Evolutionary conservation across 2,797 vertebrate species (phyloP).

Genomic region (Hephaestus fuliginosus): DNA sequence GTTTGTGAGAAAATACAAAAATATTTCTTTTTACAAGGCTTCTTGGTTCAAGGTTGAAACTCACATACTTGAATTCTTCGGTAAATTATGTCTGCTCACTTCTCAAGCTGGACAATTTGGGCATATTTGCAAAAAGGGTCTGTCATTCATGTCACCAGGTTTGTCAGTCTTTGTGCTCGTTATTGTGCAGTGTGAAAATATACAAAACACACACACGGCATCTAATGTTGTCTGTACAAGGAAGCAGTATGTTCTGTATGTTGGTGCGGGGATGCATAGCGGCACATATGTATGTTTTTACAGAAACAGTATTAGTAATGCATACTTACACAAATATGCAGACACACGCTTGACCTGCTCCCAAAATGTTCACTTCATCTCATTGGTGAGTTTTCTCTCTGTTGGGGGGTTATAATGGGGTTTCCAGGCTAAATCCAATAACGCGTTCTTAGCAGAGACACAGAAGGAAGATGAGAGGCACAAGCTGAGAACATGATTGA

Average conservation of each 20-base stretch:
- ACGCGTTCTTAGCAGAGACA: constrained; percentile 56
- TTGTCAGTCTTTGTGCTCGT: not conserved
- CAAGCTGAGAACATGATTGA: not conserved
- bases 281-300: not conserved
- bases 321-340: not conserved
- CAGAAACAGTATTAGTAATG: not conserved
- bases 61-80: not conserved
- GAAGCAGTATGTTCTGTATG: not conserved
- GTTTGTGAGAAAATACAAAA: not conserved
- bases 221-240: not conserved
- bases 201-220: not conserved
- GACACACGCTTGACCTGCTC: constrained; percentile 21
- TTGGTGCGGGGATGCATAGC: not conserved
- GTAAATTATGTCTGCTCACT: not conserved
- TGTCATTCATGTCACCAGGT: not conserved
- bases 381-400: constrained; percentile 40
- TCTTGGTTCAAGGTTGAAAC: too few relatives aligned
- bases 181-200: not conserved
- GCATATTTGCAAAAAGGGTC: not conserved
- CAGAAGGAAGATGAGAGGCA: not conserved
- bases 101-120: not conserved
- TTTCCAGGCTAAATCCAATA: constrained; percentile 73
- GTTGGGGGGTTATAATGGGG: constrained; percentile 58
- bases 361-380: constrained; percentile 54
- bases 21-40: too few relatives aligned